These are phyloP conservation scores for Parauchenoglanis punctatus DNA, from an alignment of 2,797 vertebrate genomes.

Conservation along the genomic window DNA sequence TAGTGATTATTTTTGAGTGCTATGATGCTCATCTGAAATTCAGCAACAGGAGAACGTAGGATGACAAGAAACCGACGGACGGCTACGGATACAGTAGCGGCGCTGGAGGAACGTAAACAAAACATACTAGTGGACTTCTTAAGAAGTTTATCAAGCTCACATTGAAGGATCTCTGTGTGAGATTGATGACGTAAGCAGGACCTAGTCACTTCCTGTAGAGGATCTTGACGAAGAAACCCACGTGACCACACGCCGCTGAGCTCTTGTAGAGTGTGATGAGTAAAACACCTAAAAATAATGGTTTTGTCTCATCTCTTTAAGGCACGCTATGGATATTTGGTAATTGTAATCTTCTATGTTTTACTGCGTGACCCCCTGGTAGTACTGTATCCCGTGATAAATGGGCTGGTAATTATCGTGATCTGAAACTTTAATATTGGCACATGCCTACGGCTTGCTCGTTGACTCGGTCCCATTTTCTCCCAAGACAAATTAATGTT, in stretches of 20 bases:
- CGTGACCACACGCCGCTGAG: no score
- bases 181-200: neutral
- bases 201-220: neutral
- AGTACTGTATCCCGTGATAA: neutral
- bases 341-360: neutral
- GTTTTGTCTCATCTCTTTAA: neutral
- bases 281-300: neutral
- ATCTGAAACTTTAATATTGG: slow-evolving; percentile 8
- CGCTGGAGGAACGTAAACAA: neutral
- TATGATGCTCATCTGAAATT: no score
- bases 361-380: neutral
- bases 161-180: neutral
- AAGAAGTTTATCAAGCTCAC: neutral
- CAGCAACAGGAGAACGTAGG: neutral
- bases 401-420: neutral
- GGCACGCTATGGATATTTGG: neutral
- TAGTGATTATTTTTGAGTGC: no score
- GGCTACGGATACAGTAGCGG: neutral
- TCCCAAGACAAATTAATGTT: slow-evolving; percentile 12
- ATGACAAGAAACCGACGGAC: neutral
- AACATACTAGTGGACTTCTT: neutral
- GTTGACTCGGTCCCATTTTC: neutral
- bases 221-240: neutral
- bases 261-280: neutral
- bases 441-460: slow-evolving; percentile 2